Evolutionary conservation across 1,140 invertebrate species (phyloP).

Genomic region (Polypedilum pembai): DNA sequence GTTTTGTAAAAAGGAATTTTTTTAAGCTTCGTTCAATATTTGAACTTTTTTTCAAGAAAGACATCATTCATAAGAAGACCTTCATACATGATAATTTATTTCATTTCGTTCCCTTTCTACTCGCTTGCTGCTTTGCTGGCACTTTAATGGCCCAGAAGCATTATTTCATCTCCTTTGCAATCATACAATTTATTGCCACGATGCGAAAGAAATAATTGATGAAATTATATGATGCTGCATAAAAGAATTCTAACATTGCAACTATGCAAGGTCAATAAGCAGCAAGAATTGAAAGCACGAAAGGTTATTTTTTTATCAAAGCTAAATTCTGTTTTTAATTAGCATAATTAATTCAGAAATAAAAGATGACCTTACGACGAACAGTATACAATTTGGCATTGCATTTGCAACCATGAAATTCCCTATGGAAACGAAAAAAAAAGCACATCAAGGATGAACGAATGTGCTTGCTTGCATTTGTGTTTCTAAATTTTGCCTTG

Average conservation of each 20-base stretch:
- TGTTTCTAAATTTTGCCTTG: constrained; percentile 14
- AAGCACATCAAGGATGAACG: constrained; percentile 2
- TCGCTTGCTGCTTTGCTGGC: background rate
- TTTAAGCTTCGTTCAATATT: too few relatives aligned
- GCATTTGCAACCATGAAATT: background rate
- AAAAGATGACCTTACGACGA: background rate
- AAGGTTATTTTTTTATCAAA: background rate
- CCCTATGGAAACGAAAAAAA: background rate
- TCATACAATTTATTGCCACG: constrained; percentile 19
- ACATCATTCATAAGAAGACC: too few relatives aligned
- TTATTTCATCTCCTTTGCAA: constrained; percentile 13
- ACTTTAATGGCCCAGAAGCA: background rate
- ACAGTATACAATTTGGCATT: background rate
- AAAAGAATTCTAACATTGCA: background rate
- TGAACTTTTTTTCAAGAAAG: too few relatives aligned
- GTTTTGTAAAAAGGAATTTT: too few relatives aligned
- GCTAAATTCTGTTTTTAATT: background rate
- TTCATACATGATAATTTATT: constrained; percentile 19
- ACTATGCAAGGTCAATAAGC: background rate
- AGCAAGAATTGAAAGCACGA: background rate
- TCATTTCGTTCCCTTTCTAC: background rate
- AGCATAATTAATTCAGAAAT: background rate
- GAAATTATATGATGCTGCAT: constrained; percentile 14
- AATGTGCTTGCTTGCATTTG: background rate
- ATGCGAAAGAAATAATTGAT: constrained; percentile 7